Evolutionary conservation across 2,888 invertebrate genomes (phyloP).

Genomic region (Diadegma fenestrale): DNA sequence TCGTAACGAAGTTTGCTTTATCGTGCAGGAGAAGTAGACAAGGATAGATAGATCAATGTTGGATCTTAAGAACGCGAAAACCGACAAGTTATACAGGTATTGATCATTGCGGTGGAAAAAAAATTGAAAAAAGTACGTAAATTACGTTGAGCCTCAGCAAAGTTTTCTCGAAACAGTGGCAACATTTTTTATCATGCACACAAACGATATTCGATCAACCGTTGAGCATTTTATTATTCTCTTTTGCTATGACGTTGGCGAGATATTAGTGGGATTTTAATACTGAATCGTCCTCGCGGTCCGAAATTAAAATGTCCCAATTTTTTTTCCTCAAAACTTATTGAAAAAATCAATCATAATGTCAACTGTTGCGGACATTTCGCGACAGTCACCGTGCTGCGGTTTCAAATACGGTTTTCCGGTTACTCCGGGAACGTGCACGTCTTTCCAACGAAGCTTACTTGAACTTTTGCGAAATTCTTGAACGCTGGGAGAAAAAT

Average conservation of each 20-base stretch:
- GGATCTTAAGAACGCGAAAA: conserved; percentile 28
- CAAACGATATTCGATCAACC: background rate
- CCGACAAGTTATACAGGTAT: conserved; percentile 13
- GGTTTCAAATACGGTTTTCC: background rate
- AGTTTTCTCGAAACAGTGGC: conserved; percentile 47
- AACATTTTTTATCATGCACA: conserved; percentile 51
- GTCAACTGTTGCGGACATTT: background rate
- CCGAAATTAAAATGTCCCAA: background rate
- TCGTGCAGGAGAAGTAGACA: conserved; percentile 59
- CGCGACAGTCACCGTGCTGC: background rate
- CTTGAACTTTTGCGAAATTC: background rate
- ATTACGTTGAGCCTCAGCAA: conserved; percentile 60
- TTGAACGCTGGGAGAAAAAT: conserved; percentile 26
- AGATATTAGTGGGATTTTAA: background rate
- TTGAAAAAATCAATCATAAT: background rate
- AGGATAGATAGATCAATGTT: conserved; percentile 64
- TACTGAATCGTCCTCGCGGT: background rate
- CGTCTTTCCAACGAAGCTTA: background rate
- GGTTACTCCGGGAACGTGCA: background rate
- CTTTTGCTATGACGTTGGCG: background rate
- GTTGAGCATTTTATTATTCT: background rate
- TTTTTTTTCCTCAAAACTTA: background rate
- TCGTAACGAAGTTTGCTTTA: conserved; percentile 72
- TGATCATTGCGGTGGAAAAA: conserved; percentile 37
- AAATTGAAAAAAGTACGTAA: conserved; percentile 59